Conservation (phyloP, 2,797 vertebrate genomes). For the Atherinosoma microstoma region DNA sequence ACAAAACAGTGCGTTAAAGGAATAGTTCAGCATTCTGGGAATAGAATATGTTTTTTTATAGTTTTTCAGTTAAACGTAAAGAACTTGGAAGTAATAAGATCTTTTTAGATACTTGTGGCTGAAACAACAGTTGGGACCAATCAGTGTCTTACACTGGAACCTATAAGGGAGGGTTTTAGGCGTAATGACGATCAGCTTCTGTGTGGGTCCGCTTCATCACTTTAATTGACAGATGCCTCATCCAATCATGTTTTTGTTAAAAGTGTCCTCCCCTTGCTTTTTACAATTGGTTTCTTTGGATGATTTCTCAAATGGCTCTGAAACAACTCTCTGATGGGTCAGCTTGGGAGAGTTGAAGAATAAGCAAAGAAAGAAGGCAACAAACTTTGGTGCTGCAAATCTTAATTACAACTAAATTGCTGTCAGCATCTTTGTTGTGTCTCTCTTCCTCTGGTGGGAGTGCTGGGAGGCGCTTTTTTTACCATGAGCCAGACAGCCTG, state of each 20-base stretch:
- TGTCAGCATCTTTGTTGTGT: neutral
- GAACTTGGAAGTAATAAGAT: neutral
- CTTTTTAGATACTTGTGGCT: neutral
- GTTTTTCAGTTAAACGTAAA: slow-evolving; percentile 1
- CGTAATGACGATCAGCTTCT: neutral
- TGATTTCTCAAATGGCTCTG: neutral
- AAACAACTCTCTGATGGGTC: neutral
- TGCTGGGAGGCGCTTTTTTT: neutral
- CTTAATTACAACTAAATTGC: neutral
- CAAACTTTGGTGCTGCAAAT: neutral
- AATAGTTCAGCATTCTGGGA: slow-evolving; percentile 23
- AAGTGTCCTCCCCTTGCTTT: neutral
- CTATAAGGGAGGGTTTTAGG: neutral
- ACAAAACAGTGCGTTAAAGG: slow-evolving; percentile 31
- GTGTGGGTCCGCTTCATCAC: neutral
- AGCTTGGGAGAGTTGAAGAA: neutral
- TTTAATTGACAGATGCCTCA: neutral
- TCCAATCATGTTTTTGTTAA: neutral
- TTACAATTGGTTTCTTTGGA: too few species aligned
- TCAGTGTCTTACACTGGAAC: neutral
- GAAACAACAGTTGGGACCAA: neutral
- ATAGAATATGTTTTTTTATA: neutral
- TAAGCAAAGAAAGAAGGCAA: neutral
- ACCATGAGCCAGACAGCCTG: neutral
- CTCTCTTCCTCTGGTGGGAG: neutral